Conservation (phyloP, 2,113 vertebrate species). For the Parus major region DNA sequence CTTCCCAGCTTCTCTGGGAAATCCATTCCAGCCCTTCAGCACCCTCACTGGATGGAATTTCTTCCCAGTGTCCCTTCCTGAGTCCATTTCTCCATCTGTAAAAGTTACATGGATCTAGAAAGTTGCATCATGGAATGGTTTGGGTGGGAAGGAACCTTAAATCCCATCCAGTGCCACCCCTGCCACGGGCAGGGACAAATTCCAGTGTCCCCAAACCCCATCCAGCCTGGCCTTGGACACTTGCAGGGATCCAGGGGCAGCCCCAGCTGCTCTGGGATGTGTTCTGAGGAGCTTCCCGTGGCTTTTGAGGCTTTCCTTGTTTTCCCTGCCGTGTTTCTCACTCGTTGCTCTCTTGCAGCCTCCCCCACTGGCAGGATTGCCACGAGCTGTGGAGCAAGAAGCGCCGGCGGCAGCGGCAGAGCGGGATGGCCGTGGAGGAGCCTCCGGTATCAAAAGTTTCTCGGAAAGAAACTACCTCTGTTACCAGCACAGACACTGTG, state of each 20-base stretch:
- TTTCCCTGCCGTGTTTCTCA: rapidly evolving
- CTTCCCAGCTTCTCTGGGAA: neutral
- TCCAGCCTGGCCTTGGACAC: rapidly evolving
- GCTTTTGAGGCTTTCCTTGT: neutral
- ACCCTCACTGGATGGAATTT: neutral
- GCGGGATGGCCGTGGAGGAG: constrained; percentile 85
- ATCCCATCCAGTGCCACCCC: neutral
- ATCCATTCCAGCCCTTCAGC: neutral
- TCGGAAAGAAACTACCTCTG: constrained; percentile 87
- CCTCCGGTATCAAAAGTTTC: constrained; percentile 86
- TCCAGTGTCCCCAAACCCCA: neutral
- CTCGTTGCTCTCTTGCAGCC: constrained; percentile 73
- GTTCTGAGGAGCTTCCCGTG: neutral
- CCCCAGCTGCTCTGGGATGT: rapidly evolving
- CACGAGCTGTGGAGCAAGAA: constrained; percentile 99
- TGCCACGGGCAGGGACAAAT: neutral
- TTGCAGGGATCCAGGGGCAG: too few relatives aligned
- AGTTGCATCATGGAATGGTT: neutral
- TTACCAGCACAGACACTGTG: constrained; percentile 77
- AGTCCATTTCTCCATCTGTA: neutral
- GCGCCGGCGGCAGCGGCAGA: constrained; percentile 90
- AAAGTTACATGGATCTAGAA: neutral
- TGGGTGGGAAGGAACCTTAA: neutral
- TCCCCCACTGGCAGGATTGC: constrained; percentile 97
- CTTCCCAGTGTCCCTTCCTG: neutral